Conservation (phyloP, 2,113 vertebrate genomes). For the Indri indri region DNA sequence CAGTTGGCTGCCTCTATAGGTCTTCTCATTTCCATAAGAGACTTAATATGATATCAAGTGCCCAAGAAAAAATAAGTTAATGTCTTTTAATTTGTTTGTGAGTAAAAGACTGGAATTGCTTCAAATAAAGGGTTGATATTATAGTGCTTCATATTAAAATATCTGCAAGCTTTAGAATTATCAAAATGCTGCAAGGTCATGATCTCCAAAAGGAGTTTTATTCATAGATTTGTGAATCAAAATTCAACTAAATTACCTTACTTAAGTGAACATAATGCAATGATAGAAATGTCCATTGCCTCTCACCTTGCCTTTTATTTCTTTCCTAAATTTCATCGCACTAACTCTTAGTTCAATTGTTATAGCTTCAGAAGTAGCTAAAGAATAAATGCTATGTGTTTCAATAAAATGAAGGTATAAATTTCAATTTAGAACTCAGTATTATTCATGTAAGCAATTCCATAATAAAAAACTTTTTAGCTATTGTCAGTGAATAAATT, state of each 20-base stretch:
- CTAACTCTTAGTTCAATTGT: background rate
- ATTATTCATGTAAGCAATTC: background rate
- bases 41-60: background rate
- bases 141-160: background rate
- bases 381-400: background rate
- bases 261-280: constrained; percentile 13
- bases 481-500: background rate
- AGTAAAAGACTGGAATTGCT: background rate
- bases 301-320: constrained; percentile 31
- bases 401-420: background rate
- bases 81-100: background rate
- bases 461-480: background rate
- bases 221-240: background rate
- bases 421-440: background rate
- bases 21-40: background rate
- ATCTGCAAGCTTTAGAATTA: background rate
- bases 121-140: background rate
- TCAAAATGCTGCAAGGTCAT: background rate
- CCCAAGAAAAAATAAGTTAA: background rate
- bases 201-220: background rate
- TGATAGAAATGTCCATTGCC: background rate
- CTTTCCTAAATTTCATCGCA: constrained; percentile 5
- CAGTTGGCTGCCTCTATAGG: background rate
- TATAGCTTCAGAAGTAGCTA: background rate
- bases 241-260: background rate